Evolutionary conservation across 2,888 invertebrate species (phyloP), one percentile per base, ranked within the genome.

Genomic region (Polymixis lichenea): DNA sequence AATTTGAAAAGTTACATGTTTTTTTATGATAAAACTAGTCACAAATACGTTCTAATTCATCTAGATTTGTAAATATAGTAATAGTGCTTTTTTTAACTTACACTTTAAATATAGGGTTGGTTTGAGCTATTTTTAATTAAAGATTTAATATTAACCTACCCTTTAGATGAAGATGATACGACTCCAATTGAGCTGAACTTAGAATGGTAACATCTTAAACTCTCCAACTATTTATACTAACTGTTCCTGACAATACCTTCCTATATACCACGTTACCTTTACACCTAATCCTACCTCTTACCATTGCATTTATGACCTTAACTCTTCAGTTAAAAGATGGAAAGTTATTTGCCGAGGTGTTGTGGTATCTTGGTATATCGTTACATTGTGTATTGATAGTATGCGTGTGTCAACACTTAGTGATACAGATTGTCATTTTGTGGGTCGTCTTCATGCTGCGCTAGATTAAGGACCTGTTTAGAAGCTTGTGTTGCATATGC

Each of bases 191-290:
- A 84, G 85, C 83, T 86, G 85, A 90, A 75, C 85, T 86, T 88
- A 80, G 94, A 94, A 93, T 95, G 94, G 86, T 92, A 83, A 90
- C 87, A 87, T 89, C 86, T 66, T 80, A 87, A 85, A 60, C 82
- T 79, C 83, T 80, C 75, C 91, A 90, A 87, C 89, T 94, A 94
- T 95, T 93, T 95, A 95, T 95, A 95, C 91, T 66, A 75, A 73
- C 77, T 78, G 77, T 90, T 88, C 89, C 89, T 86, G 82, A 92
- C 93, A 92, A 92, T 90, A 75, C 86, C 74, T 64, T 78, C 81
- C 75, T 80, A 80, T 78, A 78, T 28, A 88, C 90, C 82, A 89
- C 75, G 11, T 71, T 77, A 75, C 49, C 15, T 56, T 66, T 84
- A 51, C 84, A 76, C 19, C 25, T 71, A 6, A 0, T 7, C 71